Percentiles rank a stretch among this genome's conserved stretches.
Evolutionary conservation across 2,888 invertebrate species (phyloP).

Genomic region (Caenorhabditis zanzibari): DNA sequence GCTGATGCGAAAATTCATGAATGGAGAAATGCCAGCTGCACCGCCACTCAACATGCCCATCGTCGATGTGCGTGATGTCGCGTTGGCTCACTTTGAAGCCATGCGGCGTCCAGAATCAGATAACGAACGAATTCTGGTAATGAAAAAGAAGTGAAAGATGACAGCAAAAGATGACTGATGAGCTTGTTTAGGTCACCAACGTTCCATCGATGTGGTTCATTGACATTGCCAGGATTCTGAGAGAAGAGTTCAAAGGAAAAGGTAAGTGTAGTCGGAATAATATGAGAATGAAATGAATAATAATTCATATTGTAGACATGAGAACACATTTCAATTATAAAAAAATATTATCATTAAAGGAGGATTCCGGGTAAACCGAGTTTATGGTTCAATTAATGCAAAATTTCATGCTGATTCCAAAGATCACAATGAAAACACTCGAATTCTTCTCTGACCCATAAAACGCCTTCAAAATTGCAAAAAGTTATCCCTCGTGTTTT

Average conservation of each 20-base stretch:
- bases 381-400: too few relatives aligned
- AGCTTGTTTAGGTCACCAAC: conserved; percentile 68
- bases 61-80: conserved; percentile 86
- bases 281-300: background rate
- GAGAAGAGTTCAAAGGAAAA: conserved; percentile 85
- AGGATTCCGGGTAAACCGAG: too few relatives aligned
- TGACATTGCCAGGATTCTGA: conserved; percentile 85
- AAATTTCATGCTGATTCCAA: too few relatives aligned
- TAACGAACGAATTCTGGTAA: conserved; percentile 84
- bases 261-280: conserved; percentile 77
- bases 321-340: too few relatives aligned
- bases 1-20: conserved; percentile 80
- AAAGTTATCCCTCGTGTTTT: too few relatives aligned
- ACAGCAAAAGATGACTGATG: conserved; percentile 19
- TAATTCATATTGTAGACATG: background rate
- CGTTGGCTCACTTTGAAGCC: conserved; percentile 85
- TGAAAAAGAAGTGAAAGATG: conserved; percentile 3
- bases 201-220: conserved; percentile 84
- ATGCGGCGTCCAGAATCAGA: conserved; percentile 85
- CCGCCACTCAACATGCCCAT: conserved; percentile 84
- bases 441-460: too few relatives aligned
- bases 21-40: conserved; percentile 79
- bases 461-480: too few relatives aligned
- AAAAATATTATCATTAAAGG: too few relatives aligned
- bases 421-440: too few relatives aligned